Evolutionary conservation across 2,113 vertebrate species (phyloP), one percentile per base, ranked within the genome.

Genomic region (Todiramphus saurophagus): DNA sequence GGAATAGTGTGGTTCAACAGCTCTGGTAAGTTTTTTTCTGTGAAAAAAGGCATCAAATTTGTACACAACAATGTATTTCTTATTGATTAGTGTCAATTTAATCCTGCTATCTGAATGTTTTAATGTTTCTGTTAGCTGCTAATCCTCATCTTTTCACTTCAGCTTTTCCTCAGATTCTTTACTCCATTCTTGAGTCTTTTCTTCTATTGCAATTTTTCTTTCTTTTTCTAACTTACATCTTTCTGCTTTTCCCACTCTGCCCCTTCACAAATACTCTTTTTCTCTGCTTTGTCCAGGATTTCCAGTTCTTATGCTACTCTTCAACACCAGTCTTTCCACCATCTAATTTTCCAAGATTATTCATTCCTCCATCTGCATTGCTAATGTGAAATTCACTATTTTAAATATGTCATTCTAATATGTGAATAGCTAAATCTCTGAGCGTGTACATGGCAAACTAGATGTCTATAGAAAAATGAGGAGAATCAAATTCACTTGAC

Each of bases 341-440:
- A 10, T 39, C 46, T 93, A 74, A 93, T 95, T 83, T 90, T 93
- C 82, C 59, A 81, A 59, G 75, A 93, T 77, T 50, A 59, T 62
- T 70, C 1, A 0, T 80, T 88, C 63, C 51, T 86, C 56, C 55
- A 90, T 93, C 90, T 94, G 90, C 90, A 93, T 93, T 96, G 90
- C 85, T 95, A 96, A 95, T 93, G 60, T 43, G 43, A 81, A 94
- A 83, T 78, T 83, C 88, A 55, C 68, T 90, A 25, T 55, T 89
- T 94, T 73, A 73, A 85, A 91, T 72, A 82, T 70, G 90, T 92
- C 70, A 88, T 88, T 93, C 79, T 92, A 92, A 89, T 63, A 80
- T 0, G 0, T 83, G 90, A 94, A 85, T 67, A 79, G 74, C 70
- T 80, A 33, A 91, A 73, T 66, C 62, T 91, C 81, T 83, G 67